Evolutionary conservation across 2,113 vertebrate species (phyloP).

Genomic region (Odocoileus virginianus): DNA sequence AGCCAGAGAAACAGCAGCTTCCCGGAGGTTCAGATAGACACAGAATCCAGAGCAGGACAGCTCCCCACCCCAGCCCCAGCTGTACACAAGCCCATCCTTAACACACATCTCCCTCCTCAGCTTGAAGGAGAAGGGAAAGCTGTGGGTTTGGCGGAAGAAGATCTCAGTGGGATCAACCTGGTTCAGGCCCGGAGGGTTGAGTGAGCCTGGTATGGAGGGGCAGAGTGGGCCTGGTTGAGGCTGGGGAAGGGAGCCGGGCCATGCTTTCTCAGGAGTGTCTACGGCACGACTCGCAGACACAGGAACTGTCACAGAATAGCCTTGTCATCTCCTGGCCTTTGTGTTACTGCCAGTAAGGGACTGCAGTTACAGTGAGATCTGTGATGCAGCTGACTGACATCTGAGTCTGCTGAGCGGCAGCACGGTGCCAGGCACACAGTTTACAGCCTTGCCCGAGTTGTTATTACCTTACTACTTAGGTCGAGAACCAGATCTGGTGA

Average conservation of each 20-base stretch:
- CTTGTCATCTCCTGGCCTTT: not conserved
- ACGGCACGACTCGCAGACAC: not conserved
- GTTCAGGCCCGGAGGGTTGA: fast-evolving
- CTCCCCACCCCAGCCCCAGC: not conserved
- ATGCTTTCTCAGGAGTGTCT: not conserved
- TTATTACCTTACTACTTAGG: no score
- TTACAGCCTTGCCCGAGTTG: not conserved
- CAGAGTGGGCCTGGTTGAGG: not conserved
- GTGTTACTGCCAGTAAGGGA: not conserved
- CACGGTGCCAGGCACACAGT: not conserved
- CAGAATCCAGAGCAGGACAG: not conserved
- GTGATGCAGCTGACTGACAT: not conserved
- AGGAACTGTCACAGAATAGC: not conserved
- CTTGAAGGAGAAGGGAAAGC: not conserved
- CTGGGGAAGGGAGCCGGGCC: not conserved
- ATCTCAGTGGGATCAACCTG: not conserved
- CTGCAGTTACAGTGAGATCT: not conserved
- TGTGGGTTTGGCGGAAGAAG: not conserved
- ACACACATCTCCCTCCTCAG: no score
- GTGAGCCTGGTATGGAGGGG: not conserved
- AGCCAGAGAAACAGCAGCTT: not conserved
- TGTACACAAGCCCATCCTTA: fast-evolving
- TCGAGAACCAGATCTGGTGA: not conserved
- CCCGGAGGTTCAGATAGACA: not conserved
- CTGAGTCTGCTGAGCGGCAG: not conserved